phyloP scores from a whole-genome alignment of 2,797 vertebrate genomes.

The Falco biarmicus region DNA sequence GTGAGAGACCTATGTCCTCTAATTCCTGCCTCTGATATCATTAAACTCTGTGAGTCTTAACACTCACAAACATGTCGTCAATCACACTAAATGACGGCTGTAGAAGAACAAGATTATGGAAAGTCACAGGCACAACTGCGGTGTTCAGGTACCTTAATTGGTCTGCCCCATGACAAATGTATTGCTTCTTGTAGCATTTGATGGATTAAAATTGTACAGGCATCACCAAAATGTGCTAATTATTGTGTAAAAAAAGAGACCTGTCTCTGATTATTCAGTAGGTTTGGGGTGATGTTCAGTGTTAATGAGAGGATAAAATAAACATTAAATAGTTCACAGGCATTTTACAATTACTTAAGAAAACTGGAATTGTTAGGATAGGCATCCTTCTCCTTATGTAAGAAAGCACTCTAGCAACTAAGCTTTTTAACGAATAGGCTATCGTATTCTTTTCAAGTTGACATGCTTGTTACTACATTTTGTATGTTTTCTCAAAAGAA shows the following conservation, averaged over 20 bases:
- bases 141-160: background rate
- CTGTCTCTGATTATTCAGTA: background rate
- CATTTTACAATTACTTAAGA: background rate
- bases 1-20: background rate
- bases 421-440: background rate
- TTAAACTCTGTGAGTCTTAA: constrained; percentile 2
- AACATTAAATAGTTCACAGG: background rate
- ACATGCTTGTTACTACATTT: background rate
- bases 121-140: background rate
- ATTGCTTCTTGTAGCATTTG: background rate
- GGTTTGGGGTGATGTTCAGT: background rate
- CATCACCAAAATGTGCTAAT: background rate
- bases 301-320: background rate
- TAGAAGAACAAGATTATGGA: background rate
- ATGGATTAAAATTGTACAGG: background rate
- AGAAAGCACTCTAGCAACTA: background rate
- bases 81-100: background rate
- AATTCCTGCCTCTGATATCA: background rate
- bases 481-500: background rate
- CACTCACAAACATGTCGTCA: background rate
- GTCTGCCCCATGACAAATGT: background rate
- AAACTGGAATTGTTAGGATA: background rate
- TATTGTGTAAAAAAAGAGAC: background rate
- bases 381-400: background rate
- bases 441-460: background rate